phyloP scores from a whole-genome alignment of 2,797 vertebrate genomes.

The Sebastes wilsoni region DNA sequence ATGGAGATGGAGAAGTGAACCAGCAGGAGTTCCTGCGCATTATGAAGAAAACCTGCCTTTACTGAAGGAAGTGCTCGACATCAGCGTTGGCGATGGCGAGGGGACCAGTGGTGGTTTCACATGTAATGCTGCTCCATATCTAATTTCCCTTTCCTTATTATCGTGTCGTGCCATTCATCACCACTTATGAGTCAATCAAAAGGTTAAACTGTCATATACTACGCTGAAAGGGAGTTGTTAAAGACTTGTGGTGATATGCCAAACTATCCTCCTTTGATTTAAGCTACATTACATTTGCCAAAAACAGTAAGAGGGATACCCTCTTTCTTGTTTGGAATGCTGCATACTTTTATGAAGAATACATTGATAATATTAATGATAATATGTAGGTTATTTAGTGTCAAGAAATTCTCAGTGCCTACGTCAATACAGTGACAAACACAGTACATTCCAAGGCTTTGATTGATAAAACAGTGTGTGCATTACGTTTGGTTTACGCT shows the following conservation, averaged over 20 bases:
- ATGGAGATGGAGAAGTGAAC: constrained; percentile 94
- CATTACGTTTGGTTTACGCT: constrained; percentile 1
- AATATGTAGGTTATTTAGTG: constrained; percentile 12
- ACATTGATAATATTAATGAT: background rate
- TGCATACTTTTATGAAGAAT: constrained; percentile 39
- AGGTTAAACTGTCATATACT: background rate
- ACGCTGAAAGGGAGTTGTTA: background rate
- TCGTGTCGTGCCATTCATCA: constrained; percentile 45
- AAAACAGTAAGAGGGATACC: background rate
- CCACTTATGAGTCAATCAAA: constrained; percentile 1
- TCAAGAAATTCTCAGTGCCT: constrained; percentile 60
- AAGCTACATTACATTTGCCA: constrained; percentile 26
- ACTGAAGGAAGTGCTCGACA: constrained; percentile 73
- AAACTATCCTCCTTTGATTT: constrained; percentile 22
- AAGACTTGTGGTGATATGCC: constrained; percentile 22
- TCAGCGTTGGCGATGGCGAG: background rate
- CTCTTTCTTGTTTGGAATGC: constrained; percentile 43
- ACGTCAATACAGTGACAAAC: constrained; percentile 40
- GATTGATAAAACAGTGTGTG: background rate
- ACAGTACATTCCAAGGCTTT: constrained; percentile 53
- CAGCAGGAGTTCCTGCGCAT: constrained; percentile 95
- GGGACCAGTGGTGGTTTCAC: background rate
- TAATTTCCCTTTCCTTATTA: background rate
- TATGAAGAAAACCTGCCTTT: constrained; percentile 96
- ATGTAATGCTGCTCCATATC: constrained; percentile 51